Conservation (phyloP, 2,888 invertebrate species). For the Ommatoiulus sabulosus region DNA sequence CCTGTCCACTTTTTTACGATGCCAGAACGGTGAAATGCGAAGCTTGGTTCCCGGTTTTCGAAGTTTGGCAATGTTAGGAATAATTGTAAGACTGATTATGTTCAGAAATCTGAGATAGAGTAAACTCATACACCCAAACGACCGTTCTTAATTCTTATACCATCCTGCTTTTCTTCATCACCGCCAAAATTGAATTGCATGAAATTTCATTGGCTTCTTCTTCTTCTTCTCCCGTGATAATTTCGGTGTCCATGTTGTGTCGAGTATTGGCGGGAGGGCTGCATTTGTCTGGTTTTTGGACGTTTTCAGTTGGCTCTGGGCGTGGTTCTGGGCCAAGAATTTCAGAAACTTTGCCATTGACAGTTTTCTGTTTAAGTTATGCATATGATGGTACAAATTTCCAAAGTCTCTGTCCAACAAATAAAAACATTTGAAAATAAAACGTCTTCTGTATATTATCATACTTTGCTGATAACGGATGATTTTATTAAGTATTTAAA, state of each 20-base stretch:
- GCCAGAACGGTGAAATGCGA: neutral
- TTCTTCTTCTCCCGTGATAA: neutral
- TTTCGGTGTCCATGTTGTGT: neutral
- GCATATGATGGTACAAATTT: neutral
- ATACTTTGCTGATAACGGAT: no score
- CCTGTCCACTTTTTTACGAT: neutral
- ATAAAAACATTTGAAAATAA: no score
- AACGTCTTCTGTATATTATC: no score
- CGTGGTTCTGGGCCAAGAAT: neutral
- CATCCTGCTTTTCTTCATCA: slow-evolving; percentile 2
- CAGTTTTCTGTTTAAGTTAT: neutral
- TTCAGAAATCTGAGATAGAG: neutral
- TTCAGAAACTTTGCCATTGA: neutral
- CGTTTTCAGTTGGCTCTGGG: neutral
- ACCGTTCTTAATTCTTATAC: neutral
- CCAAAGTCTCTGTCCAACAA: no score
- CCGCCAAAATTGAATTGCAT: neutral
- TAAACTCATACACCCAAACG: neutral
- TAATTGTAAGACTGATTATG: neutral
- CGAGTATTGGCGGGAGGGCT: neutral
- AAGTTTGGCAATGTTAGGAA: neutral
- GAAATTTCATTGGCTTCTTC: neutral
- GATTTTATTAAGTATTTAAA: no score
- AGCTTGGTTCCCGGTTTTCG: neutral
- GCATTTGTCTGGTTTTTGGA: neutral